Evolutionary conservation across 2,113 vertebrate genomes (phyloP).

Genomic region (Bambusicola thoracicus): DNA sequence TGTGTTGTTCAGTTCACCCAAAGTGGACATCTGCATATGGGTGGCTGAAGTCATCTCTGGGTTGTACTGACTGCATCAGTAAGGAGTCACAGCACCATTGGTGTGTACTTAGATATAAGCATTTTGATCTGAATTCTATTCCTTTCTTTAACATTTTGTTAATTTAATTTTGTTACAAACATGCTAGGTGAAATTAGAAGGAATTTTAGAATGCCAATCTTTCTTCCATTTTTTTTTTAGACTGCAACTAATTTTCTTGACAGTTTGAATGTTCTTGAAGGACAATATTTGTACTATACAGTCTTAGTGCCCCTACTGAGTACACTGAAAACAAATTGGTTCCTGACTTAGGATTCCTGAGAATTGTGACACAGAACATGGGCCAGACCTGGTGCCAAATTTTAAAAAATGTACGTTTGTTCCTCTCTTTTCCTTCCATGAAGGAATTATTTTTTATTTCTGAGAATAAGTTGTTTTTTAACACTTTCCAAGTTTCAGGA

Average conservation of each 20-base stretch:
- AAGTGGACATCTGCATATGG: neutral
- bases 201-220: rapidly evolving
- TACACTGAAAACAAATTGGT: neutral
- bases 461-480: neutral
- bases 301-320: neutral
- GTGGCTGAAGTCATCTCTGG: neutral
- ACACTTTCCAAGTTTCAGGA: neutral
- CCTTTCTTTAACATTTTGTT: neutral
- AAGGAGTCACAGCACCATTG: neutral
- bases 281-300: neutral
- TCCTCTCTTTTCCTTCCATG: neutral
- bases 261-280: neutral
- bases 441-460: neutral
- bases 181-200: neutral
- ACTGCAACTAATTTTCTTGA: neutral
- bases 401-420: neutral
- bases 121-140: neutral
- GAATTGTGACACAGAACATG: neutral
- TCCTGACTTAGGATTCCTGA: neutral
- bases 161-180: neutral
- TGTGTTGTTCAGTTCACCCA: neutral
- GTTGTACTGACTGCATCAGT: neutral
- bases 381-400: neutral
- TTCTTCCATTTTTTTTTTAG: neutral
- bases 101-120: neutral